Percentiles rank a stretch among this genome's conserved stretches.
These are phyloP conservation scores for Colletes collaris DNA, from an alignment of 2,888 invertebrate genomes.

Conservation along the genomic window DNA sequence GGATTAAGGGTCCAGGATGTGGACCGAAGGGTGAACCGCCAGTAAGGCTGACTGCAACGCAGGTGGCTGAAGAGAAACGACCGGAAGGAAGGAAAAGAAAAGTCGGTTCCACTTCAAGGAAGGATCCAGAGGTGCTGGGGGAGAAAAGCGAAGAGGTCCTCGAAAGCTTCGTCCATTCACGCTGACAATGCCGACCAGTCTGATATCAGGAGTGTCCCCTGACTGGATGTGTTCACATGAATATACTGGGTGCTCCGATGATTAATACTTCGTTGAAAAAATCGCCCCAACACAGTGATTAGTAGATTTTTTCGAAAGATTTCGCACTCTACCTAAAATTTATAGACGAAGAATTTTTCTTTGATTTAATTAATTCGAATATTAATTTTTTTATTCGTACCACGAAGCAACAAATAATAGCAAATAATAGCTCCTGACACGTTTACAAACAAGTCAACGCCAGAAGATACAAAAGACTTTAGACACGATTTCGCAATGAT, in stretches of 20 bases:
- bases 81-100: conserved; percentile 54
- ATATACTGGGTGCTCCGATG: conserved; percentile 57
- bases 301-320: no score
- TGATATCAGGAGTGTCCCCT: conserved; percentile 55
- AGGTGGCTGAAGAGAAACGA: conserved; percentile 50
- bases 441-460: background rate
- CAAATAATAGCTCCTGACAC: no score
- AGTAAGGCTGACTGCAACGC: conserved; percentile 35
- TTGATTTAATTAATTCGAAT: background rate
- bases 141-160: conserved; percentile 66
- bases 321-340: no score
- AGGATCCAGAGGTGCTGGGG: conserved; percentile 50
- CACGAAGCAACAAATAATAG: no score
- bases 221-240: conserved; percentile 42
- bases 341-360: background rate
- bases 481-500: background rate
- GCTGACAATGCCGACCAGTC: conserved; percentile 64
- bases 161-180: conserved; percentile 67
- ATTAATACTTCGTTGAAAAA: background rate
- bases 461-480: background rate
- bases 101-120: conserved; percentile 56
- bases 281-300: no score
- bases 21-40: conserved; percentile 39
- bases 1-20: conserved; percentile 63
- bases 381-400: background rate